Percentiles rank a stretch among this genome's conserved stretches.
Evolutionary conservation across 2,888 invertebrate genomes (phyloP).

Genomic region (Suillia variegata): DNA sequence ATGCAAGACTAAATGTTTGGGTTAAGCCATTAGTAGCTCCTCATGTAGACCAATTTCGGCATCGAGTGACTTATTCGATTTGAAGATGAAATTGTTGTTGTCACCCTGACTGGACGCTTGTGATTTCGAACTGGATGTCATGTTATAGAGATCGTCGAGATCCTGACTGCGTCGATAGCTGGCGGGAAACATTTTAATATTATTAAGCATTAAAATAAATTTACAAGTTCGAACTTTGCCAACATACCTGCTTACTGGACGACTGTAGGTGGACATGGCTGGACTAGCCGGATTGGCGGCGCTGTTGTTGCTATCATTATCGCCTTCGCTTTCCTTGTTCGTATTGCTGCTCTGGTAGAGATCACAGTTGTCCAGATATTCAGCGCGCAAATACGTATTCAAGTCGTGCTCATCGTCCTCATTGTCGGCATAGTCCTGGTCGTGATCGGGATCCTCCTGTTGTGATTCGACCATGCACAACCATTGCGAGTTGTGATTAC

Average conservation of each 20-base stretch:
- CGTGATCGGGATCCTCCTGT: slow-evolving; percentile 63
- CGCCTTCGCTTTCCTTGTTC: slow-evolving; percentile 55
- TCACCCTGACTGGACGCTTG: slow-evolving; percentile 54
- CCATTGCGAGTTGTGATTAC: slow-evolving; percentile 99
- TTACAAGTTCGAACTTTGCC: not conserved
- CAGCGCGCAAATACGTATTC: slow-evolving; percentile 77
- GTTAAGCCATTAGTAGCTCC: slow-evolving; percentile 39
- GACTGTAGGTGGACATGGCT: slow-evolving; percentile 59
- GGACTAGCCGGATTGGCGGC: slow-evolving; percentile 56
- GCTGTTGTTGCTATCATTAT: slow-evolving; percentile 52
- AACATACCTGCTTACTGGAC: slow-evolving; percentile 60
- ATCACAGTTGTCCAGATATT: slow-evolving; percentile 69
- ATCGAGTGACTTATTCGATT: slow-evolving; percentile 54
- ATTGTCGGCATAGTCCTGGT: slow-evolving; percentile 62
- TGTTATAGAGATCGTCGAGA: slow-evolving; percentile 64
- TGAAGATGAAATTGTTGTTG: slow-evolving; percentile 45
- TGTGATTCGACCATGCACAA: slow-evolving; percentile 90
- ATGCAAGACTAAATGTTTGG: slow-evolving; percentile 20
- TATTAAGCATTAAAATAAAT: not conserved
- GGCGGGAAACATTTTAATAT: not conserved
- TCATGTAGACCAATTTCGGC: slow-evolving; percentile 46
- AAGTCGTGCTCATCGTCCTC: slow-evolving; percentile 68
- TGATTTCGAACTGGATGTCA: slow-evolving; percentile 59
- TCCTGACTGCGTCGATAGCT: slow-evolving; percentile 64
- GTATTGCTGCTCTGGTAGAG: slow-evolving; percentile 61